These are phyloP conservation scores for Diloba caeruleocephala DNA, from an alignment of 2,888 invertebrate genomes.

Conservation along the genomic window DNA sequence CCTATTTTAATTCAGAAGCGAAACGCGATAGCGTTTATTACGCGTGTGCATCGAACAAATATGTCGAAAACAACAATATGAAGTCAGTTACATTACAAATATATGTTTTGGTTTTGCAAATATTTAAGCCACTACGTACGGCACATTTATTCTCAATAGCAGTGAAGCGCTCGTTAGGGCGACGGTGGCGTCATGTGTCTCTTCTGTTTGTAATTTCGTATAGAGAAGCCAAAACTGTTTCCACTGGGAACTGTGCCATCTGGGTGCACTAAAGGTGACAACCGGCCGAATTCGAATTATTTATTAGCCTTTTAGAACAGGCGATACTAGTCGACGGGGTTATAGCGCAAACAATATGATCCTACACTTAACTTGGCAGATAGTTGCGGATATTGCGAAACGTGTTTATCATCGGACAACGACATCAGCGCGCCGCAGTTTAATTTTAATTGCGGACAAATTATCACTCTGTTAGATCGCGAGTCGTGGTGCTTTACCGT, in stretches of 20 bases:
- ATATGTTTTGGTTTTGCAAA: not conserved
- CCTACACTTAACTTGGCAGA: slow-evolving; percentile 49
- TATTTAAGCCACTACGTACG: too few relatives aligned
- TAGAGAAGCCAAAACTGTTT: slow-evolving; percentile 68
- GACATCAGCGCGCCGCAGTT: slow-evolving; percentile 49
- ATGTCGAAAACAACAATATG: too few relatives aligned
- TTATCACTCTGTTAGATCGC: slow-evolving; percentile 64
- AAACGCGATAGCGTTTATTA: slow-evolving; percentile 55
- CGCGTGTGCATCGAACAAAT: not conserved
- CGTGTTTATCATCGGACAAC: slow-evolving; percentile 43
- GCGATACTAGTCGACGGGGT: slow-evolving; percentile 53
- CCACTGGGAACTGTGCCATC: slow-evolving; percentile 80
- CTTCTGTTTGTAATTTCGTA: slow-evolving; percentile 49
- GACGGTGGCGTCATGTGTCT: slow-evolving; percentile 22
- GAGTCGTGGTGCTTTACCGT: slow-evolving; percentile 67
- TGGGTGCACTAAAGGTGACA: slow-evolving; percentile 76
- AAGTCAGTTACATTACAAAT: not conserved
- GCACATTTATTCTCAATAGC: too few relatives aligned
- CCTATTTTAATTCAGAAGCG: slow-evolving; percentile 72
- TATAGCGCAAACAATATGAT: slow-evolving; percentile 57
- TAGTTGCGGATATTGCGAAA: slow-evolving; percentile 49
- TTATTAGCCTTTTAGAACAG: slow-evolving; percentile 72
- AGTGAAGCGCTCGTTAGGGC: not conserved
- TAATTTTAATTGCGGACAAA: slow-evolving; percentile 71
- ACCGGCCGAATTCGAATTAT: slow-evolving; percentile 70